A percentile compares a stretch with the other conserved stretches of the same genome.
Evolutionary conservation across 2,888 invertebrate species (phyloP).

Genomic region (Gerosis bhagava): DNA sequence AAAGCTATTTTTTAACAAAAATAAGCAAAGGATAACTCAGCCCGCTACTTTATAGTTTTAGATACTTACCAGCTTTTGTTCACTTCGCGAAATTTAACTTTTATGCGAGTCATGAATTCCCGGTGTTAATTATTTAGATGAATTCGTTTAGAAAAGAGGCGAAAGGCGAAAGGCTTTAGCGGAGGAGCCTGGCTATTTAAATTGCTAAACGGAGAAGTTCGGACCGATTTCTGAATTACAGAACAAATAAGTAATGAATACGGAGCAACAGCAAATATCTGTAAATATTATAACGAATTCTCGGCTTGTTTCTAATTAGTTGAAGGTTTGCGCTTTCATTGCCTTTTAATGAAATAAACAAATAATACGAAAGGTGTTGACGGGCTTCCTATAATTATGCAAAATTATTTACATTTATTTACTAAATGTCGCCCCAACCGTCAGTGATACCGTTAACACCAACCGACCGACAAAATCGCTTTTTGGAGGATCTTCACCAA

Average conservation of each 20-base stretch:
- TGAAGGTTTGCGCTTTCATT: conserved; percentile 3
- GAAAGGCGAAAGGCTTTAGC: conserved; percentile 16
- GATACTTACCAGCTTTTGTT: too few relatives aligned
- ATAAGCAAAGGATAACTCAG: too few relatives aligned
- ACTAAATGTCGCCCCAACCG: too few relatives aligned
- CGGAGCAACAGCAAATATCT: neutral
- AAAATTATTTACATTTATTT: too few relatives aligned
- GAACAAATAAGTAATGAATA: conserved; percentile 27
- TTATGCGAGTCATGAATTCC: conserved; percentile 17
- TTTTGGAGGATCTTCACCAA: too few relatives aligned
- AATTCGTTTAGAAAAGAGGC: conserved; percentile 33
- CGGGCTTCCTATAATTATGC: too few relatives aligned
- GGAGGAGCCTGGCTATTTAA: conserved; percentile 33
- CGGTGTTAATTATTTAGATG: conserved; percentile 36
- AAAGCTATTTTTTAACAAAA: too few relatives aligned
- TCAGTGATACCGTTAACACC: too few relatives aligned
- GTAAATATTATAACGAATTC: neutral
- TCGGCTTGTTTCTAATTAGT: conserved; percentile 1
- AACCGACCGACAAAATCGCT: too few relatives aligned
- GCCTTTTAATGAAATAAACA: neutral
- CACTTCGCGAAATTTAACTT: too few relatives aligned
- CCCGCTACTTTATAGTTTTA: too few relatives aligned
- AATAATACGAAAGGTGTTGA: too few relatives aligned
- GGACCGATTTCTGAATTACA: conserved; percentile 14
- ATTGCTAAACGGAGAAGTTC: conserved; percentile 32